Base-by-base conservation (phyloP, 2,113 vertebrate species). In the Aplodontia rufa region DNA sequence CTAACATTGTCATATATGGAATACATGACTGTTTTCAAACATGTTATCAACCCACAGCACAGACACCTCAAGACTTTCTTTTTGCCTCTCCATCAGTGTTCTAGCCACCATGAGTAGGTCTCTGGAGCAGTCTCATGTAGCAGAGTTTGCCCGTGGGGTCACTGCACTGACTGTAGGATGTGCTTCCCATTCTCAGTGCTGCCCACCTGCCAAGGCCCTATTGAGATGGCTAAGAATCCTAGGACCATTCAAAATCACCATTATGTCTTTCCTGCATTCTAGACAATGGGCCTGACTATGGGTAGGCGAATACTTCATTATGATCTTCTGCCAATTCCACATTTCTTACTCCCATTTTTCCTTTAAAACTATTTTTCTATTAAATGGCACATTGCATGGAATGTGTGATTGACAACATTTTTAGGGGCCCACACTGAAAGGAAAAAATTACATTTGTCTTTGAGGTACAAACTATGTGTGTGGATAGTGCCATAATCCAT, bases 21-120 rank as follows among this genome's bases (percentile, higher is more conserved):
- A 45, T 12, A 10, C 8, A 53, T 47, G 68, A 26, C 37, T 80
- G 74, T 96, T 74, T n/a, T n/a, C n/a, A n/a, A n/a, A n/a, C n/a
- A n/a, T n/a, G n/a, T n/a, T n/a, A n/a, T n/a, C n/a, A n/a, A n/a
- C 1, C 24, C 17, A 64, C 35, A 20, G 12, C 5, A 35, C 1
- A 11, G 8, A 4, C 42, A 72, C 3, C 6, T 12, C 5, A 42
- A 55, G 14, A 12, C 8, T 74, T 60, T 47, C 68, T 68, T 95
- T 86, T 81, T n/a, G 1, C 37, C 75, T 90, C 12, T 53, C 53
- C 35, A 66, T 66, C 40, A 51, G 55, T 60, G 24, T 74, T 69
- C 53, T 72, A 79, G 26, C 66, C 28, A 79, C 19, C 47, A 51
- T 62, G 37, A 55, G n/a, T 20, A 9, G 83, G 35, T 55, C 60